phyloP scores from a whole-genome alignment of 2,888 invertebrate genomes.

The Kryphioiulus occultus region DNA sequence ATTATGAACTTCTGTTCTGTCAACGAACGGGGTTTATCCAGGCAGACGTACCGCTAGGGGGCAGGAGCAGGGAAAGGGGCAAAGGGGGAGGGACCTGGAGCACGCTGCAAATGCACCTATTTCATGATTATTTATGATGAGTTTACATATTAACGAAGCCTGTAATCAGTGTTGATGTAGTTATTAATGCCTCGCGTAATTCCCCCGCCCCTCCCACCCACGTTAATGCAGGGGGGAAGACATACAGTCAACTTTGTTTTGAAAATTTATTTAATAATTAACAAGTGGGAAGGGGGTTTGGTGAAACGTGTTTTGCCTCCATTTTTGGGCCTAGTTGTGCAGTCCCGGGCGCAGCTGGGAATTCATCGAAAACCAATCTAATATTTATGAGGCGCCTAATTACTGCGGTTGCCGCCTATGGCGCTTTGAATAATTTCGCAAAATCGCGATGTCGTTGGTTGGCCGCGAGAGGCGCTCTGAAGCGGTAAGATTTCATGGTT shows the following conservation, averaged over 20 bases:
- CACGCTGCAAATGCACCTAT: slow-evolving; percentile 11
- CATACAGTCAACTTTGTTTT: background rate
- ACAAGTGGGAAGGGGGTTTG: background rate
- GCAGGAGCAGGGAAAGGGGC: background rate
- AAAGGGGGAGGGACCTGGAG: background rate
- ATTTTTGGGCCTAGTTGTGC: background rate
- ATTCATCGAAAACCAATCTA: slow-evolving; percentile 8
- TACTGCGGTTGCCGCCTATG: slow-evolving; percentile 15
- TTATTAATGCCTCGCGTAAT: slow-evolving; percentile 1
- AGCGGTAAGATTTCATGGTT: no score
- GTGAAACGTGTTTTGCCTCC: background rate
- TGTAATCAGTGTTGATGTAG: slow-evolving; percentile 23
- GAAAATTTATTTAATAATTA: background rate
- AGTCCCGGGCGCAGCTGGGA: background rate
- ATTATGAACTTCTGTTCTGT: slow-evolving; percentile 23
- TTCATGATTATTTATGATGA: slow-evolving; percentile 23
- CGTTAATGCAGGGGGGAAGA: background rate
- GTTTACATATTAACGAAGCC: slow-evolving; percentile 16
- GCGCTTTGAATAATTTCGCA: slow-evolving; percentile 14
- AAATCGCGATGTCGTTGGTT: background rate
- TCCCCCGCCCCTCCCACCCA: background rate
- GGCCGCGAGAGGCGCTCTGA: no score
- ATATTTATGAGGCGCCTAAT: background rate
- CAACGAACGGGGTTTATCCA: background rate
- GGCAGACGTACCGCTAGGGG: background rate